A percentile compares a stretch with the other conserved stretches of the same genome.
phyloP scores from a whole-genome alignment of 1,140 invertebrate genomes.

The Lucilia sericata region DNA sequence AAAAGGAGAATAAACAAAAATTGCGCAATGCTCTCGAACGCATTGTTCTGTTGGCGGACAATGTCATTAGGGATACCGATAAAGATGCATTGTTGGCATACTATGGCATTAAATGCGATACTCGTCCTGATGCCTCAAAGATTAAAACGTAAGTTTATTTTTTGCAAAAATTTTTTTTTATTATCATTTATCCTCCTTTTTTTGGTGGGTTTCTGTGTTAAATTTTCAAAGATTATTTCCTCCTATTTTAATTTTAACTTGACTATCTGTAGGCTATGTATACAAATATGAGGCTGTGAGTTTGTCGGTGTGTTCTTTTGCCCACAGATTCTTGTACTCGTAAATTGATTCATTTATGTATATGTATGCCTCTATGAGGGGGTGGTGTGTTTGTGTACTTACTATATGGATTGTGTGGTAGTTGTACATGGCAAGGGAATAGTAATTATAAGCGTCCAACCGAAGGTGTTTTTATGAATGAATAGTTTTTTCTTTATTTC shows the following conservation, averaged over 20 bases:
- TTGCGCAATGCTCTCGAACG: conserved; percentile 62
- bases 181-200: neutral
- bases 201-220: neutral
- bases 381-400: neutral
- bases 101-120: conserved; percentile 84
- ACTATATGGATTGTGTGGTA: neutral
- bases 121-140: conserved; percentile 79
- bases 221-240: neutral
- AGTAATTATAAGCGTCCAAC: neutral
- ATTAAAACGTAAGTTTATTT: conserved; percentile 76
- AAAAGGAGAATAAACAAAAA: conserved; percentile 63
- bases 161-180: neutral
- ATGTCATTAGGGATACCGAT: conserved; percentile 80
- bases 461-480: neutral
- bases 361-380: no score
- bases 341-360: no score
- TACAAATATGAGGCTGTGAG: no score
- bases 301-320: no score
- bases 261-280: neutral
- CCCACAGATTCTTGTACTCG: no score
- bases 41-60: conserved; percentile 73
- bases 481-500: neutral
- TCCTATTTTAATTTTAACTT: neutral
- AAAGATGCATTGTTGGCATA: conserved; percentile 79
- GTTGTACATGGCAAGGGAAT: neutral